Conservation (phyloP, 2,797 vertebrate species). For the Lindbergichthys nudifrons region DNA sequence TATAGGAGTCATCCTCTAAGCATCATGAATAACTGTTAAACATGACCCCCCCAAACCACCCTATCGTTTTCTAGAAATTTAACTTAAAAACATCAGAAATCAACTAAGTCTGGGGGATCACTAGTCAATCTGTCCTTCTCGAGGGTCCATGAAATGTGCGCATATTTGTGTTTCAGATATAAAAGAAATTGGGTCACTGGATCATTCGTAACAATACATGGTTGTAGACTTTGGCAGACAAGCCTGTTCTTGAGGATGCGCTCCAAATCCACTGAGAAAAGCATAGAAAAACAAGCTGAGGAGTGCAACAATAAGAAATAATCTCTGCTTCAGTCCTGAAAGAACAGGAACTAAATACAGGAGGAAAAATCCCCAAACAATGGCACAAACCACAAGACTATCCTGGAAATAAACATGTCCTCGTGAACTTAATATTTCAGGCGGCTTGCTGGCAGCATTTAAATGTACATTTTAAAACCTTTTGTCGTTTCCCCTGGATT, state of each 20-base stretch:
- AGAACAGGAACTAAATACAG: constrained; percentile 1
- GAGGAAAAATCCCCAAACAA: neutral
- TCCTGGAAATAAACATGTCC: constrained; percentile 3
- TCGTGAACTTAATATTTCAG: neutral
- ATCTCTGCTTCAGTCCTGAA: constrained; percentile 1
- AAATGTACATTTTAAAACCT: constrained; percentile 6
- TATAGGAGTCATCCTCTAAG: neutral
- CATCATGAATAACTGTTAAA: neutral
- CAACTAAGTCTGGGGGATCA: no score
- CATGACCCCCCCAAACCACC: neutral
- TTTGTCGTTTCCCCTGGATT: neutral
- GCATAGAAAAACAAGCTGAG: neutral
- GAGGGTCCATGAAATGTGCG: neutral
- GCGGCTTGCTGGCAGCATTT: neutral
- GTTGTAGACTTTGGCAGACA: constrained; percentile 5
- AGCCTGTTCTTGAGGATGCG: neutral
- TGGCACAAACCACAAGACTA: neutral
- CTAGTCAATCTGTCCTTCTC: no score
- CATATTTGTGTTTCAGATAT: neutral
- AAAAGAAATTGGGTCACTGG: neutral
- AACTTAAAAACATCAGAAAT: neutral
- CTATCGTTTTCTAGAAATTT: neutral
- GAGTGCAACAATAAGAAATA: neutral
- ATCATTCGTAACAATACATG: neutral
- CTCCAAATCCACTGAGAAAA: constrained; percentile 15